A percentile compares a stretch with the other conserved stretches of the same genome.
These are phyloP conservation scores for Gortyna flavago DNA, from an alignment of 2,888 invertebrate species.

Conservation along the genomic window DNA sequence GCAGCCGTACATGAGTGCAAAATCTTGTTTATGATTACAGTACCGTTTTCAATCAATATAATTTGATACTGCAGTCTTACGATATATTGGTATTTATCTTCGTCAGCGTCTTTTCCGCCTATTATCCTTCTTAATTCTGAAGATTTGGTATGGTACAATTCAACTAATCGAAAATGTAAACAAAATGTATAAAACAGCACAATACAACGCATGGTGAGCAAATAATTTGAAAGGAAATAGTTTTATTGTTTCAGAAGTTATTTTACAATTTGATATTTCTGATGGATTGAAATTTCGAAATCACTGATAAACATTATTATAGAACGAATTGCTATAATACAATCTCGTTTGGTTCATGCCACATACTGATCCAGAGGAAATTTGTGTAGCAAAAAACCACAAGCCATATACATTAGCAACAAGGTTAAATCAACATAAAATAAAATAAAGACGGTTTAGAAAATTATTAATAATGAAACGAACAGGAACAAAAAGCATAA, in stretches of 20 bases:
- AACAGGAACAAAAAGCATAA: too few species aligned
- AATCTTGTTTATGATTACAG: accelerated
- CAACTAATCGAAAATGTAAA: not conserved
- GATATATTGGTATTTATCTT: constrained; percentile 25
- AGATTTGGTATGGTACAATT: not conserved
- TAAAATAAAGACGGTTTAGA: too few species aligned
- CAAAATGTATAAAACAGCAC: constrained; percentile 7
- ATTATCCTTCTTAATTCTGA: constrained; percentile 16
- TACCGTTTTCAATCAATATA: accelerated
- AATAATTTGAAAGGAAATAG: not conserved
- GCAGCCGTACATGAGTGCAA: constrained; percentile 19
- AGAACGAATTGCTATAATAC: constrained; percentile 1
- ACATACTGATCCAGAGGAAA: too few species aligned
- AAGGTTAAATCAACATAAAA: too few species aligned
- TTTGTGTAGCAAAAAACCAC: too few species aligned
- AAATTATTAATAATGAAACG: too few species aligned
- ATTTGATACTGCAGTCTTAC: constrained; percentile 34
- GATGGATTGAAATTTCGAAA: constrained; percentile 30
- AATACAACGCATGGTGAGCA: constrained; percentile 27
- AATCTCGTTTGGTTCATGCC: not conserved
- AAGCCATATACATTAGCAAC: too few species aligned
- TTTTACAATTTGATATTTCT: constrained; percentile 9
- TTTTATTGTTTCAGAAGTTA: constrained; percentile 8
- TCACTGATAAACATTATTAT: constrained; percentile 6
- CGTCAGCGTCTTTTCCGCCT: constrained; percentile 33